Evolutionary conservation across 2,888 invertebrate species (phyloP), one percentile per base, ranked within the genome.

Genomic region (Scaptomyza tumidula): DNA sequence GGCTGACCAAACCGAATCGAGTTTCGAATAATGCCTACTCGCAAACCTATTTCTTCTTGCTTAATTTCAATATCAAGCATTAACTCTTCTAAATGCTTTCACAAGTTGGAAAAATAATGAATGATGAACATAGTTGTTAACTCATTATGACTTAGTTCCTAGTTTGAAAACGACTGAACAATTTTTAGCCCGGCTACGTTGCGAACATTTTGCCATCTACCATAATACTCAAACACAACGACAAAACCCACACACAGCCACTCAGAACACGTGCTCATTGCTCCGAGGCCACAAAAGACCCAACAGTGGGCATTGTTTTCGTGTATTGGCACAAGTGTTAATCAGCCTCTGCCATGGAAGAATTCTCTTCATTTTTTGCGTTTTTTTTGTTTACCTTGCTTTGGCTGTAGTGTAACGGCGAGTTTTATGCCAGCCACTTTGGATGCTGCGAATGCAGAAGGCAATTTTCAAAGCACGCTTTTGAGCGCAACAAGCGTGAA

Each of bases 401-500:
- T 33, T n/a, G 70, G 49, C 54, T 41, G 50, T 50, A 5, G 35
- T 3, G 0, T 11, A 35, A 37, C 49, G 43, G 50, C 43, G 46
- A 31, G 58, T 60, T 70, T 71, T 46, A 41, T 49, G 50, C 43
- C 71, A 56, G 65, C 37, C 56, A 65, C 58, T 71, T 64, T 48
- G 41, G 37, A 49, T 35, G 49, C 37, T 37, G n/a, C 68, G 50
- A 68, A 60, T 63, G 64, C 52, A 50, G 60, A 52, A 65, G 69
- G 62, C 62, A 83, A 75, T 66, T 71, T 80, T 80, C 75, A 80
- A 71, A 78, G 76, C 81, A 75, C 56, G 53, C 83, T 80, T 78
- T 79, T 66, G 71, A 63, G 74, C 68, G 76, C 79, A 81, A 73
- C 70, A 70, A 71, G 82, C 85, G 72, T 71, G 49, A 75, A 75